Base-by-base conservation (phyloP, 2,113 vertebrate genomes). In the Podarcis cretensis region DNA sequence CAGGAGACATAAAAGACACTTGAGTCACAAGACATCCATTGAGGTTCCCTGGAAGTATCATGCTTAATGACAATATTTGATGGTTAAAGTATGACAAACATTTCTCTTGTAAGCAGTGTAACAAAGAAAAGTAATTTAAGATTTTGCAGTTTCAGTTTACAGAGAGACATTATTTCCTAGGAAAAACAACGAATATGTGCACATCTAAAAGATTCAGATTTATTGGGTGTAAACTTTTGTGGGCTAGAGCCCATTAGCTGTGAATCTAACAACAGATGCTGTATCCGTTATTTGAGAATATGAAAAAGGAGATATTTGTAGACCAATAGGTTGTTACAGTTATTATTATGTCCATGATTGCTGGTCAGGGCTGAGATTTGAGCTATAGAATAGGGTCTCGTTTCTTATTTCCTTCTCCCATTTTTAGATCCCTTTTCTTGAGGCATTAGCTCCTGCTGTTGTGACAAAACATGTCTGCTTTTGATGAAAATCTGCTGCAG, bases 401-500 rank as follows among this genome's bases (percentile, higher is more conserved):
- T 69, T 91, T 59, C 23, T 83, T 91, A 0, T 90, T 96, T 94
- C 59, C 48, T 85, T 59, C 89, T 92, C 89, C 87, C 65, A 16
- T 83, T 92, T 63, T 86, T 83, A 2, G 65, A 16, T 73, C 69
- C 78, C 83, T 92, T 88, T 84, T 73, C 76, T 94, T 87, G 90
- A 85, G 89, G 3, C 63, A 35, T 65, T 82, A 85, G 85, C 54
- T 84, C 86, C 91, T 92, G 81, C 59, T 88, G 3, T 91, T 94
- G 23, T 30, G 74, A 94, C 73, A 84, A 89, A 87, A 48, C 82
- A 25, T 0, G 37, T 92, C 89, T 79, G 37, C 86, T 84, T 92
- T 78, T 79, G 54, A 68, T 84, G 95, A 92, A 94, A 89, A 87
- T 92, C 87, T 87, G 92, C 95, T 96, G 95, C 96, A 94, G 92